Base-by-base conservation (phyloP, 2,113 vertebrate species). In the Ursus arctos region DNA sequence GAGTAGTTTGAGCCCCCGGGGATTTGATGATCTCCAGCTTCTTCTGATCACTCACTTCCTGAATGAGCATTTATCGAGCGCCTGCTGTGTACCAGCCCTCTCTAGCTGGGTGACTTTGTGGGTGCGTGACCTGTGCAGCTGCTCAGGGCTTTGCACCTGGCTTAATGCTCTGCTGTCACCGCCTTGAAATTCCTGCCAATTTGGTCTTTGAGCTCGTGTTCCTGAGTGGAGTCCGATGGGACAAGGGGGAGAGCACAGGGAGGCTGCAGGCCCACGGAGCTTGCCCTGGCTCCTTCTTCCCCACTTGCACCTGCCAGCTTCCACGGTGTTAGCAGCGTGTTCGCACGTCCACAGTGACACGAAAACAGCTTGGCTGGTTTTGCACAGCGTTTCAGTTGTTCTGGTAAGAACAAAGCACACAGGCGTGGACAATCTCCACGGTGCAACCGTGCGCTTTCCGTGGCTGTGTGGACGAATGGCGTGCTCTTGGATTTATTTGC, bases 301-400 rank as follows among this genome's bases (percentile, higher is more conserved):
- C 43, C 3, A 0, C 33, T 10, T 3, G n/a, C 18, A 15, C 13
- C 67, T 14, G 13, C 47, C 4, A 0, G 47, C 21, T 14, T 11
- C 67, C n/a, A 0, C 2, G 2, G 77, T 6, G 28, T 24, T 11
- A 16, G 40, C 16, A 14, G 65, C 24, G 15, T 28, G 31, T 43
- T 43, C 12, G 0, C 28, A 3, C 10, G 43, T 26, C 77, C 77
- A 40, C 40, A 36, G 31, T 0, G 47, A 11, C 16, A 18, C 3
- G 9, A 28, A 61, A 92, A 10, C 28, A 9, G 51, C 1, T 4
- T 6, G 14, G 21, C 16, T 9, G 47, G 15, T 24, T n/a, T 47
- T 4, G 47, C 11, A 19, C 40, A 1, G 11, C 18, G 4, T n/a
- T 80, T 91, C 33, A 2, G 0, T 49, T 22, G 15, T 43, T 26